Conservation (phyloP, 2,888 invertebrate genomes). For the Falcaria lacertinaria region DNA sequence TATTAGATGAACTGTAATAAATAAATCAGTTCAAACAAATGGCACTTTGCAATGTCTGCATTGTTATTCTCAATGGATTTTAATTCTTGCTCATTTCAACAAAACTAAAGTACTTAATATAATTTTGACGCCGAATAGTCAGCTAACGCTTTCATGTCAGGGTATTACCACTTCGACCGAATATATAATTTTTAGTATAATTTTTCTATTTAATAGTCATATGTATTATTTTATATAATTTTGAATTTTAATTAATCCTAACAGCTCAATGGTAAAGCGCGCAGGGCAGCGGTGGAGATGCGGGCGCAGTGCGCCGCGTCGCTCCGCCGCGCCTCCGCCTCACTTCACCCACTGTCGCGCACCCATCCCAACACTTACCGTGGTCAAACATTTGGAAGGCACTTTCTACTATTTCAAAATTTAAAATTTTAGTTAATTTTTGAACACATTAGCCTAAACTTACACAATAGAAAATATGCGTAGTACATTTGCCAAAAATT, state of each 20-base stretch:
- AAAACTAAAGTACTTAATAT: conserved; percentile 40
- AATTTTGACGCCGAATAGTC: conserved; percentile 75
- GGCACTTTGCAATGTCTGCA: conserved; percentile 74
- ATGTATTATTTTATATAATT: conserved; percentile 79
- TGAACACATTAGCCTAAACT: conserved; percentile 88
- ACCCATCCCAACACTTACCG: conserved; percentile 80
- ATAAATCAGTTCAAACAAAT: conserved; percentile 67
- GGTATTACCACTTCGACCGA: conserved; percentile 84
- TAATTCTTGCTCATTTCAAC: conserved; percentile 36
- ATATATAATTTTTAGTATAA: conserved; percentile 76
- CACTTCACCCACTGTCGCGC: conserved; percentile 65
- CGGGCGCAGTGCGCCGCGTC: conserved; percentile 4
- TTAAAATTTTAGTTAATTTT: conserved; percentile 79
- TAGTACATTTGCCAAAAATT: conserved; percentile 78
- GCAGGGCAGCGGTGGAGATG: conserved; percentile 28
- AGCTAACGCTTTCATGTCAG: conserved; percentile 84
- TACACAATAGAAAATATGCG: conserved; percentile 80
- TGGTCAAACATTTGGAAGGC: conserved; percentile 86
- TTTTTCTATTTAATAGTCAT: conserved; percentile 78
- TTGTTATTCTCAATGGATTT: conserved; percentile 58
- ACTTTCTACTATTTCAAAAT: conserved; percentile 86
- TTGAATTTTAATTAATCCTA: conserved; percentile 77
- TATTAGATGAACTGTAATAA: conserved; percentile 46
- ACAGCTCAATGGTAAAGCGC: conserved; percentile 72
- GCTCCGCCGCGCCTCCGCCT: conserved; percentile 22